Conservation (phyloP, 2,797 vertebrate species). For the Vireo griseus region DNA sequence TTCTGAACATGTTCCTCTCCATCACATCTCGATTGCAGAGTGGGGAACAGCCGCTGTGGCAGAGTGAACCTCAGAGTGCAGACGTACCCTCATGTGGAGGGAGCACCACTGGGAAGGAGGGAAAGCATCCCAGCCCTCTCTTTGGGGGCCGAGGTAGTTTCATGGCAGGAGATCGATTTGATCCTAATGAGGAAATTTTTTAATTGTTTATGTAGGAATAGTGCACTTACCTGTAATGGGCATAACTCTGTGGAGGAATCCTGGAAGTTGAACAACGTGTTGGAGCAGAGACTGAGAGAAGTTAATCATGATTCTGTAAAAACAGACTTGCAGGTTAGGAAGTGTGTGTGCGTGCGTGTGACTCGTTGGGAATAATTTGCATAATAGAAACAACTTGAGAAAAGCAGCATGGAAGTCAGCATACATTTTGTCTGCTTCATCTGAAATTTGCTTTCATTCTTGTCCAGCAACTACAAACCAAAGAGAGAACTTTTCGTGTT, state of each 20-base stretch:
- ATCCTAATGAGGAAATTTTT: neutral
- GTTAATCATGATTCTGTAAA: neutral
- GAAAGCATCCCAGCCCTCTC: neutral
- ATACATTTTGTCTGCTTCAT: neutral
- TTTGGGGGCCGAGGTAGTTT: neutral
- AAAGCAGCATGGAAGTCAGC: neutral
- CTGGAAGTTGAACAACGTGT: neutral
- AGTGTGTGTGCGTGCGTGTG: neutral
- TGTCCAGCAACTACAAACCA: constrained; percentile 3
- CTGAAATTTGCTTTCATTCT: constrained; percentile 8
- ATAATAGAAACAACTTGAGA: constrained; percentile 16
- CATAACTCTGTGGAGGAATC: neutral
- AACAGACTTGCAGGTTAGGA: neutral
- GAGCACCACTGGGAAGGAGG: neutral
- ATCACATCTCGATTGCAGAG: neutral
- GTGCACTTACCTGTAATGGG: neutral
- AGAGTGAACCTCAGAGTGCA: accelerated
- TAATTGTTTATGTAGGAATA: accelerated
- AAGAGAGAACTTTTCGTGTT: neutral
- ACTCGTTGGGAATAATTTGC: neutral
- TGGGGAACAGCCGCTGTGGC: accelerated
- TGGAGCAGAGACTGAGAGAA: neutral
- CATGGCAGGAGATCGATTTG: neutral
- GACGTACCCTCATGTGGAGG: accelerated
- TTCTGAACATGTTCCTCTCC: neutral